These are phyloP conservation scores for Mechanitis messenoides DNA, from an alignment of 2,888 invertebrate genomes.

Conservation along the genomic window DNA sequence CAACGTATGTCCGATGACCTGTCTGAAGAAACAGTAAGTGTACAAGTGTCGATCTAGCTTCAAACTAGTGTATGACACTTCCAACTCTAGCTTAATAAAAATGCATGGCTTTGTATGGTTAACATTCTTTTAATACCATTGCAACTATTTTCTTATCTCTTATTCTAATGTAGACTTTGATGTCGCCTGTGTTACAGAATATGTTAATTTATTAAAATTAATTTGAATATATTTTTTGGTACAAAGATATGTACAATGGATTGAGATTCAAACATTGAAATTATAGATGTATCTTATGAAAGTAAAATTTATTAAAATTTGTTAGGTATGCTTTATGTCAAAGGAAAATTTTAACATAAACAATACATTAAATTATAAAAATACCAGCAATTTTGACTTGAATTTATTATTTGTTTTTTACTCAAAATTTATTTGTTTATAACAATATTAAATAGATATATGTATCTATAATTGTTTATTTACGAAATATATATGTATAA, in stretches of 20 bases:
- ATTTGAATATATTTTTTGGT: no score
- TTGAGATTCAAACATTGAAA: not conserved
- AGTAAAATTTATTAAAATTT: slow-evolving; percentile 11
- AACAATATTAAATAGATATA: not conserved
- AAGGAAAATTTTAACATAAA: not conserved
- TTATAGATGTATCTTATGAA: slow-evolving; percentile 7
- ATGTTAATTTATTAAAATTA: no score
- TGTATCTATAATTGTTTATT: not conserved
- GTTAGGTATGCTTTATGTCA: not conserved
- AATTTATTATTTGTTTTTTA: no score
- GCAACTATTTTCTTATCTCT: no score
- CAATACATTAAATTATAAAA: no score
- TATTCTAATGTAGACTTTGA: no score
- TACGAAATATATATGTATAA: not conserved
- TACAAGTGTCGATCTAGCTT: slow-evolving; percentile 16
- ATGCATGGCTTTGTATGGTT: no score
- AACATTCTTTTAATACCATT: no score
- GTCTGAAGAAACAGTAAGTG: slow-evolving; percentile 99
- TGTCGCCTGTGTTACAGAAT: no score
- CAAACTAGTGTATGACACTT: slow-evolving; percentile 7
- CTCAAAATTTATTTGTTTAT: no score
- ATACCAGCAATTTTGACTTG: no score
- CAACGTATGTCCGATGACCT: slow-evolving; percentile 99
- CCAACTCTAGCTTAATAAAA: not conserved
- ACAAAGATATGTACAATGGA: no score